phyloP scores from a whole-genome alignment of 2,797 vertebrate species.

The Clarias laeviceps region DNA sequence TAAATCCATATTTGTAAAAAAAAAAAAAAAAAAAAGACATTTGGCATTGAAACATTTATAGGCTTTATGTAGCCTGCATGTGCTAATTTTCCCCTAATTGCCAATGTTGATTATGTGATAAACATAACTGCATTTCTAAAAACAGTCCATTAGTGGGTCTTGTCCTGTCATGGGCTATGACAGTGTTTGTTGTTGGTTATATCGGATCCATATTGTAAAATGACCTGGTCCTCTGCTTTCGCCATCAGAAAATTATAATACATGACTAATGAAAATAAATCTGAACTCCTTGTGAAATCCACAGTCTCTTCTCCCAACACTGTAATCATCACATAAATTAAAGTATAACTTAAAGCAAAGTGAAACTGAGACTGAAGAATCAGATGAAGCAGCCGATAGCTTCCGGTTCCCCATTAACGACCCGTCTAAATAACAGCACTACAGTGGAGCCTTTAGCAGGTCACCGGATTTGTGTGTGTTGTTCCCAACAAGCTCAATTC shows the following conservation, averaged over 20 bases:
- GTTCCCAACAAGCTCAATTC: slow-evolving; percentile 48
- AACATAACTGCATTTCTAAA: background rate
- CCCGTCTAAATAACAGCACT: background rate
- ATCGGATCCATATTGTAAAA: background rate
- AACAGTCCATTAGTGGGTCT: background rate
- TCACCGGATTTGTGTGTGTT: slow-evolving; percentile 65
- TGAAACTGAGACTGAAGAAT: background rate
- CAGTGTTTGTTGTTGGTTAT: background rate
- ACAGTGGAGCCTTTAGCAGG: background rate
- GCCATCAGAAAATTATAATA: background rate
- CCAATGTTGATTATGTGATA: background rate
- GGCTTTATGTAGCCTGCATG: background rate
- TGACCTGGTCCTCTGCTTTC: background rate
- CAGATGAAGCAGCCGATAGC: background rate
- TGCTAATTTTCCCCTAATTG: background rate
- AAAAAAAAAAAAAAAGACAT: background rate
- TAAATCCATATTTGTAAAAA: background rate
- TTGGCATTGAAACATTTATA: background rate
- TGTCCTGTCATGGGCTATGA: background rate
- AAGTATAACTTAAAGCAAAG: background rate
- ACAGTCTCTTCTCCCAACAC: background rate
- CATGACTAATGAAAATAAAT: background rate
- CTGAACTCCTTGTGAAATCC: background rate
- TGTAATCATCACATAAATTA: background rate
- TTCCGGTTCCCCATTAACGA: background rate